phyloP scores from a whole-genome alignment of 1,140 invertebrate genomes.

The Trissolcus basalis region DNA sequence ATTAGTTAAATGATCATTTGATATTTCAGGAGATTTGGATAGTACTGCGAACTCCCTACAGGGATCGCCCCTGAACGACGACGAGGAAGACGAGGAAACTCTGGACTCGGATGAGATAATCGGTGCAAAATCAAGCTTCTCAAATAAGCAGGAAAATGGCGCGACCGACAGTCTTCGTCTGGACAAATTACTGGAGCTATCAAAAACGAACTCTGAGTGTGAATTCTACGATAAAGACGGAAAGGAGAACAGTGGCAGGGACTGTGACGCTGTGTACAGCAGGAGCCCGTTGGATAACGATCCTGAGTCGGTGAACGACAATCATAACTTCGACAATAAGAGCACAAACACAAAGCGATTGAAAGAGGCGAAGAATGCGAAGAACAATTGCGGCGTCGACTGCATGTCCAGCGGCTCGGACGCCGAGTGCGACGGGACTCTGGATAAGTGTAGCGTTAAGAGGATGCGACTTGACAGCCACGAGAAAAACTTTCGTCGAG shows the following conservation, averaged over 20 bases:
- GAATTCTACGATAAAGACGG: conserved; percentile 77
- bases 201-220: conserved; percentile 58
- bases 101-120: conserved; percentile 69
- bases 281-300: conserved; percentile 68
- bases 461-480: conserved; percentile 74
- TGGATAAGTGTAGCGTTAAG: conserved; percentile 74
- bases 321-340: conserved; percentile 75
- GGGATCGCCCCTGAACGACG: conserved; percentile 66
- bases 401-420: conserved; percentile 67
- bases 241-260: conserved; percentile 81
- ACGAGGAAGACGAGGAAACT: conserved; percentile 67
- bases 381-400: conserved; percentile 64
- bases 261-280: conserved; percentile 63
- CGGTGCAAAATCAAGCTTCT: conserved; percentile 66
- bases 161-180: conserved; percentile 42
- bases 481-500: conserved; percentile 72
- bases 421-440: conserved; percentile 66
- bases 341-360: conserved; percentile 73
- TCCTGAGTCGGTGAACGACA: conserved; percentile 74
- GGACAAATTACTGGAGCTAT: conserved; percentile 62
- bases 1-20: no score
- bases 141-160: conserved; percentile 65
- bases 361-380: conserved; percentile 75
- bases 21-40: conserved; percentile 64
- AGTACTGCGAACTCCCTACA: conserved; percentile 69